phyloP scores from a whole-genome alignment of 1,140 invertebrate species.

The Mylabris phalerata region DNA sequence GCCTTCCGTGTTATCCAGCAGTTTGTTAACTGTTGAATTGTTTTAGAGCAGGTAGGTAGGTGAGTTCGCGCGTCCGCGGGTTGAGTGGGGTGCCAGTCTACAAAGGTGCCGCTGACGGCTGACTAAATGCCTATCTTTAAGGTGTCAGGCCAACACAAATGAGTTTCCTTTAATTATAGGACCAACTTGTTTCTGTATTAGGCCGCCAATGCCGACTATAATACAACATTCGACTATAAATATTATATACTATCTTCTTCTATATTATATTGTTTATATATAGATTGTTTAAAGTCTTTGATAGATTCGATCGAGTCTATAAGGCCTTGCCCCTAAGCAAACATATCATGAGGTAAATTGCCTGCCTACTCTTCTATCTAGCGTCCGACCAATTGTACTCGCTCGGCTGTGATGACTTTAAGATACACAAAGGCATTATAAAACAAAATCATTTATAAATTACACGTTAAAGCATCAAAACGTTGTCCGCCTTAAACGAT shows the following conservation, averaged over 20 bases:
- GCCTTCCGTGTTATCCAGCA: constrained; percentile 23
- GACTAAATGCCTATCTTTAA: constrained; percentile 44
- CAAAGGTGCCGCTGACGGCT: constrained; percentile 42
- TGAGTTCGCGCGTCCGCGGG: constrained; percentile 26
- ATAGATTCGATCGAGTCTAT: constrained; percentile 12
- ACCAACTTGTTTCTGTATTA: constrained; percentile 37
- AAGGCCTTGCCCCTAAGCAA: constrained; percentile 40
- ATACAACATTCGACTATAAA: no score
- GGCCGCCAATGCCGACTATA: constrained; percentile 20
- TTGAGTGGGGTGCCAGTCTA: constrained; percentile 22
- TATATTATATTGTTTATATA: no score
- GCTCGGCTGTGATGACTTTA: constrained; percentile 34
- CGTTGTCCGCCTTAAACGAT: constrained; percentile 40
- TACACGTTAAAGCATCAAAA: constrained; percentile 42
- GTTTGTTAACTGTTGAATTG: constrained; percentile 26
- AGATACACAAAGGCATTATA: constrained; percentile 39
- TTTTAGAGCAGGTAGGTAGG: constrained; percentile 40
- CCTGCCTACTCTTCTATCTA: constrained; percentile 37
- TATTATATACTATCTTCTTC: no score
- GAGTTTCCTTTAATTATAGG: constrained; percentile 44
- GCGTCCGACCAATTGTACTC: constrained; percentile 27
- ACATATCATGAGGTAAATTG: constrained; percentile 43
- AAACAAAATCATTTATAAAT: constrained; percentile 43
- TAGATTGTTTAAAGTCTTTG: not conserved
- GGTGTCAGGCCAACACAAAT: constrained; percentile 42